Evolutionary conservation across 2,113 vertebrate species (phyloP).

Genomic region (Lophius piscatorius): DNA sequence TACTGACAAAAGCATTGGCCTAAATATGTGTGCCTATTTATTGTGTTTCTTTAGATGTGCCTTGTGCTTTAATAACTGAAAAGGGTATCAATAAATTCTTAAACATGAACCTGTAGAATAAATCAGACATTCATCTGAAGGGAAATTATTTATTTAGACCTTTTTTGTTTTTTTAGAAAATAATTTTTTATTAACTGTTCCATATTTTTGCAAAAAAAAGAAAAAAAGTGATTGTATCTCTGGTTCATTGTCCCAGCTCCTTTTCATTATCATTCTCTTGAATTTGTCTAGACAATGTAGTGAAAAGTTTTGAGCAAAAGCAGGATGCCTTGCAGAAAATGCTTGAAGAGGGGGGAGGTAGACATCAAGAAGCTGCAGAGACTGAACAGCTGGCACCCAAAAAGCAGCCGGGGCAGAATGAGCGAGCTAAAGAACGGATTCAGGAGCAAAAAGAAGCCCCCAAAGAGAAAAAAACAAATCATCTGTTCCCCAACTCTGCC

Average conservation of each 20-base stretch:
- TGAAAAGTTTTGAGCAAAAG: constrained; percentile 37
- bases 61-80: no score
- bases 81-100: background rate
- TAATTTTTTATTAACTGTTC: no score
- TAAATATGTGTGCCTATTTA: no score
- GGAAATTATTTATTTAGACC: background rate
- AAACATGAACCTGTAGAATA: background rate
- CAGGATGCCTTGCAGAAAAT: constrained; percentile 48
- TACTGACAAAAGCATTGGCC: no score
- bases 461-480: constrained; percentile 15
- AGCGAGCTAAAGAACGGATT: background rate
- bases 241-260: background rate
- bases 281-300: constrained; percentile 8
- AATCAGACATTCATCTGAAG: background rate
- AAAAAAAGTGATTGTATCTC: background rate
- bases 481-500: constrained; percentile 64
- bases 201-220: no score
- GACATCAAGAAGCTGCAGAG: background rate
- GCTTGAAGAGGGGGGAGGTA: constrained; percentile 16
- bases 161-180: no score
- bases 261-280: background rate
- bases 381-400: background rate
- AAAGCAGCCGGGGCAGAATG: background rate
- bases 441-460: background rate
- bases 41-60: no score